Evolutionary conservation across 1,140 invertebrate species (phyloP), one percentile per base, ranked within the genome.

Genomic region (Pseudachorutes palmiensis): DNA sequence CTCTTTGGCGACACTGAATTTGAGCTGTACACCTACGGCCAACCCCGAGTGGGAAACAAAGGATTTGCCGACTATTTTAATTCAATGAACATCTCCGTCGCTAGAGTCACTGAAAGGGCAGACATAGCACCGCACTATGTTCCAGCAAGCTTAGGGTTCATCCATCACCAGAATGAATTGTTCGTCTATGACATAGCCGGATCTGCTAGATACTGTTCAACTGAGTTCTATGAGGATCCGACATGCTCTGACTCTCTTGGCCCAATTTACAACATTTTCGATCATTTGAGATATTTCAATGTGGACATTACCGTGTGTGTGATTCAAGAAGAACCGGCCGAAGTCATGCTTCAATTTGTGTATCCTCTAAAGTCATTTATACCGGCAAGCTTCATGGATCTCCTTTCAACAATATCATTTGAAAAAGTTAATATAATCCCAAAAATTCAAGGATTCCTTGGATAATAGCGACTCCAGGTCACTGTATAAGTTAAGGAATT

Each of bases 201-300:
- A 29, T 22, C 55, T 5, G 28, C 55, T 58, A 22, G 24, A 12
- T 24, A 24, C 28, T 58, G 55, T 58, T 22, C n/a, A 58, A 12
- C 5, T 9, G 5, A 29, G 14, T 5, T 22, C 14, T 24, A 22
- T 12, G 55, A 58, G 55, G 55, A 58, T 22, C 9, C 9, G 5
- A 58, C 55, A 22, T 58, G 55, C 55, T 58, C 55, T 22, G 28
- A 58, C 24, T 58, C 55, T 9, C 12, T 58, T 5, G 55, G n/a
- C 28, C 55, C 55, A 12, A 22, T 58, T 29, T 58, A 58, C 24
- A 58, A 9, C 9, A 24, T 58, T 5, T 5, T 58, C 5, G 55
- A 58, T 12, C 55, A 58, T 58, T 29, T 58, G 36, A 9, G 36
- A 45, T 45, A 45, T 19, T 45, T 45, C 19, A 19, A 45, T 19